Evolutionary conservation across 2,888 invertebrate species (phyloP).

Genomic region (Eurytoma adleriae): DNA sequence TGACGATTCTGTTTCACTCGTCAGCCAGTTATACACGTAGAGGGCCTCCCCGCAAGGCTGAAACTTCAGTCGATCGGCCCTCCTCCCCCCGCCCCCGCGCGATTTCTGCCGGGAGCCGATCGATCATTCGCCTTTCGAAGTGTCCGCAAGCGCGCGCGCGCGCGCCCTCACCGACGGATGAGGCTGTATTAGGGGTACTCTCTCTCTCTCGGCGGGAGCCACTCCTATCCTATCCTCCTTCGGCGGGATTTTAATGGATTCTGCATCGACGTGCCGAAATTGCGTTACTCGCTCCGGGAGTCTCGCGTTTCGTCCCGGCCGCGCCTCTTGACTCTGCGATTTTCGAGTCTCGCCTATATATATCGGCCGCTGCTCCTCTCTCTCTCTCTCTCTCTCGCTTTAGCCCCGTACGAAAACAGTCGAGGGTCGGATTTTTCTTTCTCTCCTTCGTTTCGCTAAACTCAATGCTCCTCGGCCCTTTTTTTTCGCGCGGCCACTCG

Average conservation of each 20-base stretch:
- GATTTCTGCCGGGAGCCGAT: slow-evolving; percentile 16
- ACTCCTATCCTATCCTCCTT: no score
- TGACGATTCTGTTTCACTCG: slow-evolving; percentile 24
- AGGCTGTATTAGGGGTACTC: background rate
- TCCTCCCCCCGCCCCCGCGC: slow-evolving; percentile 11
- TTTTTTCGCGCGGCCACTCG: no score
- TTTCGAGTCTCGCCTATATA: slow-evolving; percentile 13
- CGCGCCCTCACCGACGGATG: background rate
- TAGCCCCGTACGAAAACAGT: background rate
- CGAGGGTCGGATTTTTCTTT: no score
- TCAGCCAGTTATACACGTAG: background rate
- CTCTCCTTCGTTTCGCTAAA: no score
- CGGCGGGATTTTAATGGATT: no score
- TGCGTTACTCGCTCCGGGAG: background rate
- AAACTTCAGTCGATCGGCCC: background rate
- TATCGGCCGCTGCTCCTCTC: background rate
- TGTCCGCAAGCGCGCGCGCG: background rate
- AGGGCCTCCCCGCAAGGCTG: background rate
- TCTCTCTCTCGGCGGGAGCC: background rate
- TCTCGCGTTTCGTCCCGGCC: background rate
- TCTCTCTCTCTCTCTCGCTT: background rate
- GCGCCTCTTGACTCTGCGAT: background rate
- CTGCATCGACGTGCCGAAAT: no score
- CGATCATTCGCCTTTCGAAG: slow-evolving; percentile 25
- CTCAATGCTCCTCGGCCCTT: no score